phyloP scores from a whole-genome alignment of 92 coral and sea anemone genomes.

The Metridium senile region DNA sequence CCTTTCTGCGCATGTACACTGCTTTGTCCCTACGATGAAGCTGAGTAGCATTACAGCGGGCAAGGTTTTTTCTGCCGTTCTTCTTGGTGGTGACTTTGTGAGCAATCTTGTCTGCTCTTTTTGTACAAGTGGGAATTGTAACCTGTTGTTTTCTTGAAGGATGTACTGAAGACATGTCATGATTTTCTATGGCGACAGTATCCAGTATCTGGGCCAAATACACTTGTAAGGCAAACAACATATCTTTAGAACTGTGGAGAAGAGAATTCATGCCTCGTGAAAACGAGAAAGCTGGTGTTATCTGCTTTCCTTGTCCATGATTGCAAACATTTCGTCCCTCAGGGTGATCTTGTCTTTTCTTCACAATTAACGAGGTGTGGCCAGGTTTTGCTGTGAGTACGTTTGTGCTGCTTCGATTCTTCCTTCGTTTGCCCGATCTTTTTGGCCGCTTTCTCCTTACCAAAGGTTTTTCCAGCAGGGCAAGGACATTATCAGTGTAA shows the following conservation, averaged over 20 bases:
- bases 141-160: not conserved
- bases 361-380: conserved; percentile 14
- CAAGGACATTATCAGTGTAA: not conserved
- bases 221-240: conserved; percentile 21
- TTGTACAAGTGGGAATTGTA: not conserved
- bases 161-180: not conserved
- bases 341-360: conserved; percentile 11
- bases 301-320: not conserved
- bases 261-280: conserved; percentile 16
- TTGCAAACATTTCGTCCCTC: not conserved
- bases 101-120: conserved; percentile 28
- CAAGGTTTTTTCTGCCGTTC: conserved; percentile 37
- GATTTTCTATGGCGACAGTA: not conserved
- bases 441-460: not conserved
- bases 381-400: conserved; percentile 25
- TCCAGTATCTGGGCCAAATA: conserved; percentile 37
- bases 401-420: conserved; percentile 11
- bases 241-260: conserved; percentile 13
- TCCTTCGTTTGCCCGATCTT: not conserved
- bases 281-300: not conserved
- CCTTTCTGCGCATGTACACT: conserved; percentile 40
- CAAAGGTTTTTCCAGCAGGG: not conserved
- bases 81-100: conserved; percentile 3
- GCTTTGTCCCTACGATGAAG: conserved; percentile 25
- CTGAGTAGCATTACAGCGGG: conserved; percentile 30